A percentile compares a stretch with the other conserved stretches of the same genome.
Evolutionary conservation across 2,797 vertebrate species (phyloP).

Genomic region (Xenops minutus): DNA sequence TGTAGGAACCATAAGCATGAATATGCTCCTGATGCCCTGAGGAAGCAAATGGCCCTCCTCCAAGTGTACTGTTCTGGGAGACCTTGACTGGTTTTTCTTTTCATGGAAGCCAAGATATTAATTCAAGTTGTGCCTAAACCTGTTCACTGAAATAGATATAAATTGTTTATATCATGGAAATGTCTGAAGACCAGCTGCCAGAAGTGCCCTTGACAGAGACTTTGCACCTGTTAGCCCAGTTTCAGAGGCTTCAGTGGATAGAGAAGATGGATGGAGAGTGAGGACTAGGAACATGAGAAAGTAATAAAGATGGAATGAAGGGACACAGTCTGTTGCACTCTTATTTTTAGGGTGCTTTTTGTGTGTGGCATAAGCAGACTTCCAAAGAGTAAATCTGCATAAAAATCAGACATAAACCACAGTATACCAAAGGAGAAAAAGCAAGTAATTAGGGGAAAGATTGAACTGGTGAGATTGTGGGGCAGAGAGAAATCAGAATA

Average conservation of each 20-base stretch:
- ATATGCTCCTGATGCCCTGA: background rate
- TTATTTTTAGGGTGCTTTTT: background rate
- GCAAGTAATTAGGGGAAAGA: background rate
- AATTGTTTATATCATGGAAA: background rate
- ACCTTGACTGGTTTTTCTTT: background rate
- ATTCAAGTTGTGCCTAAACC: background rate
- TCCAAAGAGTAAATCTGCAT: background rate
- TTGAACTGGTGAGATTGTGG: background rate
- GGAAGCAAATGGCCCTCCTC: background rate
- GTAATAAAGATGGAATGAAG: background rate
- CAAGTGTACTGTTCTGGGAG: background rate
- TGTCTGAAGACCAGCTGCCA: background rate
- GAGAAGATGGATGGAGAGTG: background rate
- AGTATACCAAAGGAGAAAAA: background rate
- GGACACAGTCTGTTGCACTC: background rate
- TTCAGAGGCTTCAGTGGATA: background rate
- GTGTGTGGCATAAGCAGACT: background rate
- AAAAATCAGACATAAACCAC: background rate
- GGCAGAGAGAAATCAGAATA: background rate
- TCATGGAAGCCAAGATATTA: background rate
- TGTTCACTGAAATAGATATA: background rate
- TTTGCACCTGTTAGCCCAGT: background rate
- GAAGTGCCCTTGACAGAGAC: background rate
- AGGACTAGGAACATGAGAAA: background rate
- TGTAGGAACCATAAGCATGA: background rate